A percentile compares a stretch with the other conserved stretches of the same genome.
These are phyloP conservation scores for Siniperca scherzeri DNA, from an alignment of 2,797 vertebrate species.

Conservation along the genomic window DNA sequence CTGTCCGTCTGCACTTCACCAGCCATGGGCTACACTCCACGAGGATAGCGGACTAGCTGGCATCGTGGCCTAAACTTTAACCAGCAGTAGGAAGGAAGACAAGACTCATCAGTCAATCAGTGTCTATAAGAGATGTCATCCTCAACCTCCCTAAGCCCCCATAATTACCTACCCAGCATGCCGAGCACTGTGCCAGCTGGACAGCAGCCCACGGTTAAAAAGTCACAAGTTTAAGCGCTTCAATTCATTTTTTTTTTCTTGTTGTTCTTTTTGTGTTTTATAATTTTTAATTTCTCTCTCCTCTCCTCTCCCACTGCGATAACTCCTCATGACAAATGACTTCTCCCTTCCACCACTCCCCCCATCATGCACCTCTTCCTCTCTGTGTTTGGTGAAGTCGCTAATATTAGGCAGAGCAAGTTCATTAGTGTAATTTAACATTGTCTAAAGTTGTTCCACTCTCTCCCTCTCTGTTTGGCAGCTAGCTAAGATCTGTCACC, in stretches of 20 bases:
- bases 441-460: slow-evolving; percentile 71
- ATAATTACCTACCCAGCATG: slow-evolving; percentile 62
- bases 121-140: slow-evolving; percentile 43
- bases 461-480: slow-evolving; percentile 66
- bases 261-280: neutral
- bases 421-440: slow-evolving; percentile 79
- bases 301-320: slow-evolving; percentile 8
- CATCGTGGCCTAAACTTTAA: slow-evolving; percentile 57
- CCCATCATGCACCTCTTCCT: slow-evolving; percentile 8
- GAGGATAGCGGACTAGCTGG: neutral
- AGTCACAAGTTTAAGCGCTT: slow-evolving; percentile 19
- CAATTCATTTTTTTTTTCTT: neutral
- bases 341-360: neutral
- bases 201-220: slow-evolving; percentile 47
- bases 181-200: slow-evolving; percentile 50
- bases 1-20: slow-evolving; percentile 55
- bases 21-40: slow-evolving; percentile 30
- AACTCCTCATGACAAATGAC: slow-evolving; percentile 47
- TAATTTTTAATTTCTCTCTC: neutral
- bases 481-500: slow-evolving; percentile 68
- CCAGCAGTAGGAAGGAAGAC: slow-evolving; percentile 58
- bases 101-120: slow-evolving; percentile 73
- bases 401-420: slow-evolving; percentile 72
- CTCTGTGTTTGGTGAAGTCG: slow-evolving; percentile 53
- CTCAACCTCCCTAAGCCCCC: slow-evolving; percentile 39